phyloP scores from a whole-genome alignment of 2,113 vertebrate species.

The Oreochromis aureus region DNA sequence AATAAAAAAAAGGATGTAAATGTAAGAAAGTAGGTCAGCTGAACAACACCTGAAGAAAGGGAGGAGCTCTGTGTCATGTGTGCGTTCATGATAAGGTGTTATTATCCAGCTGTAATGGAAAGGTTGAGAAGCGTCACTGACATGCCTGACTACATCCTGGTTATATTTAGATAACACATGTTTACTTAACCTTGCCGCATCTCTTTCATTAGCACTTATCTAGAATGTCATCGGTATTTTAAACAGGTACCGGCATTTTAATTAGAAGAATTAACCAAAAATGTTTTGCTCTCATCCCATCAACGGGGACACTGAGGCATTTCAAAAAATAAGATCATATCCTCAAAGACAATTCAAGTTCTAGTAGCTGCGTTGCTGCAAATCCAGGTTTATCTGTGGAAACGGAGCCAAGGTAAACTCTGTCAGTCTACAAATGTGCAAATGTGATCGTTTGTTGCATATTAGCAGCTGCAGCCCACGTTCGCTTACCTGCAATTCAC shows the following conservation, averaged over 20 bases:
- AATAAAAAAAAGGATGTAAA: background rate
- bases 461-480: background rate
- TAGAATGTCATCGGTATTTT: background rate
- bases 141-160: background rate
- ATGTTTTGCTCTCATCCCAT: background rate
- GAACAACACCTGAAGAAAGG: constrained; percentile 9
- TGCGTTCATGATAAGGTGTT: background rate
- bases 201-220: background rate
- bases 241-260: background rate
- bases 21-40: background rate
- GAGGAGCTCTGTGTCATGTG: background rate
- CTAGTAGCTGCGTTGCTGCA: background rate
- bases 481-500: constrained; percentile 85
- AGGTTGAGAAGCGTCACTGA: background rate
- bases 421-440: background rate
- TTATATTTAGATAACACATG: background rate
- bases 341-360: background rate
- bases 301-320: background rate
- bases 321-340: background rate
- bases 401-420: background rate
- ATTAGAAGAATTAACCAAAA: background rate
- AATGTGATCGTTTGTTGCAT: background rate
- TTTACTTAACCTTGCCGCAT: background rate
- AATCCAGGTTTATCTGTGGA: background rate
- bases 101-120: background rate